Evolutionary conservation across 2,113 vertebrate species (phyloP).

Genomic region (Amphilophus citrinellus): DNA sequence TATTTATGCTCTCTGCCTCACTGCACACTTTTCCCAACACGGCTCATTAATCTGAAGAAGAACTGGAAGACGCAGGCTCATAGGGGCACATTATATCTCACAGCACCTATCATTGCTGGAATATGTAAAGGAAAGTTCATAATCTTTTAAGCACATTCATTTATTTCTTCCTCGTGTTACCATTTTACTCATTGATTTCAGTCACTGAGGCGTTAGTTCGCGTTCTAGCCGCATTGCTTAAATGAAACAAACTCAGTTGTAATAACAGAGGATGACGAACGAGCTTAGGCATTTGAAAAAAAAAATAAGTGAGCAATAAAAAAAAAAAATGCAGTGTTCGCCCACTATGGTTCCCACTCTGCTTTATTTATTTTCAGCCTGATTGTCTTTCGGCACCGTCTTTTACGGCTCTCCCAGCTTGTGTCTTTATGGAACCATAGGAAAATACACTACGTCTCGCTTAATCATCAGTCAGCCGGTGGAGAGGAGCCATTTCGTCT

Average conservation of each 20-base stretch:
- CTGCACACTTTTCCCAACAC: slow-evolving; percentile 79
- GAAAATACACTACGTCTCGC: slow-evolving; percentile 78
- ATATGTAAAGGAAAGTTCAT: slow-evolving; percentile 58
- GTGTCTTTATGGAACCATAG: slow-evolving; percentile 74
- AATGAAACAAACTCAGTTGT: slow-evolving; percentile 11
- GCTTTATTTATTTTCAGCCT: slow-evolving; percentile 73
- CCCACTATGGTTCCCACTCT: slow-evolving; percentile 54
- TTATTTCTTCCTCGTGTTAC: slow-evolving; percentile 16
- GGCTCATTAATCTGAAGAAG: slow-evolving; percentile 78
- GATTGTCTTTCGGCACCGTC: slow-evolving; percentile 68
- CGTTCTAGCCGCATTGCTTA: neutral
- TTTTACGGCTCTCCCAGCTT: slow-evolving; percentile 72
- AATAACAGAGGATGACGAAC: slow-evolving; percentile 19
- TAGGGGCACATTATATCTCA: slow-evolving; percentile 74
- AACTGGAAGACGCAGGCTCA: slow-evolving; percentile 69
- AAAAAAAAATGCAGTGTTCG: slow-evolving; percentile 42
- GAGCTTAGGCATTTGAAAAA: slow-evolving; percentile 38
- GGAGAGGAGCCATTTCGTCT: slow-evolving; percentile 69
- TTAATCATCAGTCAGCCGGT: slow-evolving; percentile 74
- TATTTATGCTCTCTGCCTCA: slow-evolving; percentile 78
- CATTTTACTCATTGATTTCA: neutral
- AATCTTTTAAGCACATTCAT: slow-evolving; percentile 33
- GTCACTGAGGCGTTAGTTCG: neutral
- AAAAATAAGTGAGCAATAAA: slow-evolving; percentile 56
- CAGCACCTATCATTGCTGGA: slow-evolving; percentile 56